A percentile compares a stretch with the other conserved stretches of the same genome.
Conservation (phyloP, 1,140 invertebrate species). For the Maconellicoccus hirsutus region DNA sequence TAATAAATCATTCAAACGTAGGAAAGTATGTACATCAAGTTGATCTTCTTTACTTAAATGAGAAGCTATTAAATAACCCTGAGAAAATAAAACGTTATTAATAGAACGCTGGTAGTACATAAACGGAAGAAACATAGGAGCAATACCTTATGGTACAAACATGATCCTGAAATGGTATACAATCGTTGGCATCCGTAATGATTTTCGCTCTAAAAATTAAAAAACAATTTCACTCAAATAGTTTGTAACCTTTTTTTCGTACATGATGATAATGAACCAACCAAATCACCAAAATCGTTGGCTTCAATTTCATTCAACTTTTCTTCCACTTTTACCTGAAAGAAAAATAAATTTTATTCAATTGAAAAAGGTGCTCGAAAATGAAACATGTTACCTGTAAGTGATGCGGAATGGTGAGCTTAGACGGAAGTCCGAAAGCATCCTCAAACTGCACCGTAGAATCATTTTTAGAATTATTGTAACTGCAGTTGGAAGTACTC, state of each 20-base stretch:
- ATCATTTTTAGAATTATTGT: slow-evolving; percentile 32
- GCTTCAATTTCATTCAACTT: slow-evolving; percentile 67
- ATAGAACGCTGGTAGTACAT: neutral
- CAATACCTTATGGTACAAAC: slow-evolving; percentile 37
- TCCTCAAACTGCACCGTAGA: neutral
- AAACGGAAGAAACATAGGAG: neutral
- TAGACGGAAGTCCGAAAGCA: neutral
- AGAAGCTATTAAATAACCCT: slow-evolving; percentile 54
- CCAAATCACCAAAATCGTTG: slow-evolving; percentile 58
- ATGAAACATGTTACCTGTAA: slow-evolving; percentile 37
- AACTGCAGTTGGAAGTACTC: slow-evolving; percentile 39
- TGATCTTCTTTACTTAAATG: slow-evolving; percentile 57
- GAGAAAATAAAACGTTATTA: neutral
- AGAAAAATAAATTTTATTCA: slow-evolving; percentile 24
- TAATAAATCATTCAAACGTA: slow-evolving; percentile 53
- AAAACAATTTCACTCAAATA: neutral
- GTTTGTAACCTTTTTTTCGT: neutral
- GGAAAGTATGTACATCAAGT: slow-evolving; percentile 54
- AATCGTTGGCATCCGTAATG: slow-evolving; percentile 61
- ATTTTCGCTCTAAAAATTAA: slow-evolving; percentile 45
- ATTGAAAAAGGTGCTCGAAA: neutral
- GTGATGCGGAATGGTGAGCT: slow-evolving; percentile 50
- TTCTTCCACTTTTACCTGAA: slow-evolving; percentile 57
- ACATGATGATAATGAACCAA: neutral
- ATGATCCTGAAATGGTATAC: slow-evolving; percentile 61